Evolutionary conservation across 2,888 invertebrate genomes (phyloP).

Genomic region (Pterostichus niger): DNA sequence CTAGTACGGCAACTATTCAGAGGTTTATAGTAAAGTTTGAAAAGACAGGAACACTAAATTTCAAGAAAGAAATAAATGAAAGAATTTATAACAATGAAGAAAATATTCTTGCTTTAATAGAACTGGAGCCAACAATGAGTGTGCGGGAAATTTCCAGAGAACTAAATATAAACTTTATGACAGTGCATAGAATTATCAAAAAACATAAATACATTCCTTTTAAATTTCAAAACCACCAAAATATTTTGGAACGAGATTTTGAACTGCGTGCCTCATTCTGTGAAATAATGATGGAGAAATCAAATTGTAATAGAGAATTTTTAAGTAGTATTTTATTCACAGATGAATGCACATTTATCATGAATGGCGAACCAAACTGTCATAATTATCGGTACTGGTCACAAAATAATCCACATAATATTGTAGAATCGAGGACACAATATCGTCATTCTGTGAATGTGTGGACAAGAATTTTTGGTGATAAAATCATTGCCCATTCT

Average conservation of each 20-base stretch:
- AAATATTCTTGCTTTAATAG: neutral
- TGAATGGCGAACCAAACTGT: slow-evolving; percentile 14
- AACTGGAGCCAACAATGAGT: neutral
- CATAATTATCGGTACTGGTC: slow-evolving; percentile 29
- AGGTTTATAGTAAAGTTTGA: neutral
- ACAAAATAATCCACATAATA: slow-evolving; percentile 22
- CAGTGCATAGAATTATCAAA: slow-evolving; percentile 10
- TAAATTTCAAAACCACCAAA: slow-evolving; percentile 14
- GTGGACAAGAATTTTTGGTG: slow-evolving; percentile 10
- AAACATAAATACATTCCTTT: slow-evolving; percentile 17
- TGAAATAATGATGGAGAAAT: slow-evolving; percentile 4
- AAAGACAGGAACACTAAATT: neutral
- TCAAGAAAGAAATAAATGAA: neutral
- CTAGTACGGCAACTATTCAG: neutral
- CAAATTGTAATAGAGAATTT: slow-evolving; percentile 33
- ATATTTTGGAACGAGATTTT: slow-evolving; percentile 13
- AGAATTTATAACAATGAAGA: too few species aligned
- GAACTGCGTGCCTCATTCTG: slow-evolving; percentile 11
- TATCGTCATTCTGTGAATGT: slow-evolving; percentile 15
- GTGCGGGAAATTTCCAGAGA: neutral
- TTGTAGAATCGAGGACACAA: slow-evolving; percentile 1
- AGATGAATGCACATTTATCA: too few species aligned
- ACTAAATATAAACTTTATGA: neutral
- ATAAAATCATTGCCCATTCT: slow-evolving; percentile 21
- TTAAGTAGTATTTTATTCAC: slow-evolving; percentile 24